Percentiles rank a stretch among this genome's conserved stretches.
These are phyloP conservation scores for Aythya baeri DNA, from an alignment of 2,113 vertebrate genomes.

Conservation along the genomic window DNA sequence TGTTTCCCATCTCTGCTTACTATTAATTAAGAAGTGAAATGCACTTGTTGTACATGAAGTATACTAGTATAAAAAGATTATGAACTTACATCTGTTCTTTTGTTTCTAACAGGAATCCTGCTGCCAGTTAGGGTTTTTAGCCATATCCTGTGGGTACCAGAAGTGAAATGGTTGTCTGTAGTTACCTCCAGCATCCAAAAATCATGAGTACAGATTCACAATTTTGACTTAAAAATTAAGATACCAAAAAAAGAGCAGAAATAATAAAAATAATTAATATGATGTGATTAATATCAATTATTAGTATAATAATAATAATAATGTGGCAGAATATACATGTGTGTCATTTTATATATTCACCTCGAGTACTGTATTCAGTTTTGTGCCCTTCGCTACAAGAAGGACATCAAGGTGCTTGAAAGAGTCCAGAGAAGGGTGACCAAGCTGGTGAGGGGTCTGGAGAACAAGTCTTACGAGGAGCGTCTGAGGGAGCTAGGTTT, in stretches of 20 bases:
- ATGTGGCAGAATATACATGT: neutral
- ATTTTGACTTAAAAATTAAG: neutral
- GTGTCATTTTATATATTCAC: neutral
- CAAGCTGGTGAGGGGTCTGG: too few relatives aligned
- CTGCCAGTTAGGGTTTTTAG: neutral
- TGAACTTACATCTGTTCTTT: fast-evolving
- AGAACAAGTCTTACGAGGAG: too few relatives aligned
- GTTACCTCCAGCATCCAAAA: neutral
- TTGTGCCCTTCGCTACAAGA: too few relatives aligned
- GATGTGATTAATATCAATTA: too few relatives aligned
- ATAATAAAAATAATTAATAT: neutral
- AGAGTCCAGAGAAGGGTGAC: too few relatives aligned
- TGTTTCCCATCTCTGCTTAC: neutral
- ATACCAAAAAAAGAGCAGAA: neutral
- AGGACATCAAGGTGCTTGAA: too few relatives aligned
- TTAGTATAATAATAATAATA: too few relatives aligned
- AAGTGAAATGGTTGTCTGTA: neutral
- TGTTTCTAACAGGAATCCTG: neutral
- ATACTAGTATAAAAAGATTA: neutral
- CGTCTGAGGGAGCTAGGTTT: too few relatives aligned
- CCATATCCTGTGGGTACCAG: neutral
- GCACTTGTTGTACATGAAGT: neutral
- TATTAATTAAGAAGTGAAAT: neutral
- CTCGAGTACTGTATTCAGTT: too few relatives aligned
- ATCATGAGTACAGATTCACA: neutral